A percentile compares a stretch with the other conserved stretches of the same genome.
Evolutionary conservation across 2,888 invertebrate genomes (phyloP).

Genomic region (Agrilus biguttatus): DNA sequence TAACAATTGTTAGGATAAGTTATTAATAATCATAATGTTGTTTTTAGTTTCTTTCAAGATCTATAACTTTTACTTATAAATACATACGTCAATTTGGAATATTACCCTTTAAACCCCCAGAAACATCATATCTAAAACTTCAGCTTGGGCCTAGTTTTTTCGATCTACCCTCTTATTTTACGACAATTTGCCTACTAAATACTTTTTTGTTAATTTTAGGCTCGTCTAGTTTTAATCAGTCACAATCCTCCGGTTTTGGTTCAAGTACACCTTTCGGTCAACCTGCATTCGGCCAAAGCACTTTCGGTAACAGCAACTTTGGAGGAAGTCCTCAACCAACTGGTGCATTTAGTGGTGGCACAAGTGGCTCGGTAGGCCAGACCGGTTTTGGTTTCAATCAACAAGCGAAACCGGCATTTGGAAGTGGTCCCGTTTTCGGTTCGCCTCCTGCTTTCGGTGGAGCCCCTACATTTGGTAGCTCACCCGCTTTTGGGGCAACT

Average conservation of each 20-base stretch:
- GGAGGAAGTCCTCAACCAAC: constrained; percentile 12
- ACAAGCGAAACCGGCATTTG: constrained; percentile 23
- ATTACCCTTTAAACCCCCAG: no score
- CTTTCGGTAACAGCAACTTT: constrained; percentile 19
- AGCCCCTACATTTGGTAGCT: constrained; percentile 19
- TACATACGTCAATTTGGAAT: no score
- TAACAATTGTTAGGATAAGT: no score
- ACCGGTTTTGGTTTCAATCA: constrained; percentile 28
- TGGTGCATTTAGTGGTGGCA: constrained; percentile 26
- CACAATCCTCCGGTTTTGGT: constrained; percentile 5
- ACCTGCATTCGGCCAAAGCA: constrained; percentile 19
- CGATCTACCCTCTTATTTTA: no score
- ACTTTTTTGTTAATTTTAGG: no score
- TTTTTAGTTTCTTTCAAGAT: no score
- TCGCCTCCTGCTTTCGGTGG: constrained; percentile 30
- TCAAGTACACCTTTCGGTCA: constrained; percentile 13
- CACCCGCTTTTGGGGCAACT: constrained; percentile 33
- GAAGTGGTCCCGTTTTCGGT: constrained; percentile 12
- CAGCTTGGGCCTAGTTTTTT: no score
- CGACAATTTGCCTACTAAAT: no score
- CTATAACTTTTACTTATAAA: no score
- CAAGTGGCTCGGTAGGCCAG: constrained; percentile 24
- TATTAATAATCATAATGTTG: no score
- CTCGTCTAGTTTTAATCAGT: no score
- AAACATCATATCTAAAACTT: no score